Percentiles rank a stretch among this genome's conserved stretches.
phyloP scores from a whole-genome alignment of 2,888 invertebrate genomes.

The Drosophila borealis region DNA sequence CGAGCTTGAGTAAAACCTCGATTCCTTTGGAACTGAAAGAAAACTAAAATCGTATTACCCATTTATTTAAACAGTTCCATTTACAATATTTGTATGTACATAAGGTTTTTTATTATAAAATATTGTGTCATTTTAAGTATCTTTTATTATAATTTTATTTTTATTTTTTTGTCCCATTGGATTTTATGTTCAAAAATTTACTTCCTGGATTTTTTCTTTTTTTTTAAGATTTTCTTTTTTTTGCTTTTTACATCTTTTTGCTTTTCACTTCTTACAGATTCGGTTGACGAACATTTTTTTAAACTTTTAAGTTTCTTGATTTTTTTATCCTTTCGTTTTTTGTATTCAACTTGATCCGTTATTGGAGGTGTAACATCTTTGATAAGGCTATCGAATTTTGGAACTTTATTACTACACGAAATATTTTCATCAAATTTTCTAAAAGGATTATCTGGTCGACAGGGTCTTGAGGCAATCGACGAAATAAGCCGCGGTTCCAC shows the following conservation, averaged over 20 bases:
- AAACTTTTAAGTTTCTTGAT: constrained; percentile 86
- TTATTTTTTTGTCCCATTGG: constrained; percentile 10
- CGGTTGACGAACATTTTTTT: constrained; percentile 84
- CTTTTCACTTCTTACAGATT: constrained; percentile 87
- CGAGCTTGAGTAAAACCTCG: too few species aligned
- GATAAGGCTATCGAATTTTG: constrained; percentile 85
- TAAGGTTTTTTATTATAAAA: constrained; percentile 22
- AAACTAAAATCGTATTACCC: not conserved
- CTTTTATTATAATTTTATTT: constrained; percentile 6
- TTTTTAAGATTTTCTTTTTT: constrained; percentile 69
- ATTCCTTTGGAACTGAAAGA: not conserved
- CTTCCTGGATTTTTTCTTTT: constrained; percentile 81
- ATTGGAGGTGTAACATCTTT: constrained; percentile 84
- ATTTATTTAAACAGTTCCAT: constrained; percentile 7
- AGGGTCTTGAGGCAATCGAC: constrained; percentile 57
- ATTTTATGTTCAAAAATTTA: constrained; percentile 33
- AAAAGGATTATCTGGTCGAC: constrained; percentile 78
- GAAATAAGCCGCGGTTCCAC: constrained; percentile 55
- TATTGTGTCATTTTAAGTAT: constrained; percentile 25
- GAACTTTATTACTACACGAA: constrained; percentile 85
- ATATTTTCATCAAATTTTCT: constrained; percentile 87
- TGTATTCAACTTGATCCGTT: constrained; percentile 85
- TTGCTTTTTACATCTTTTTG: constrained; percentile 88
- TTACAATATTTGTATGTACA: constrained; percentile 35
- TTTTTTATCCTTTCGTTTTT: constrained; percentile 88